Percentiles rank a stretch among this genome's conserved stretches.
Conservation (phyloP, 2,888 invertebrate species). For the Epistrophe eligans region DNA sequence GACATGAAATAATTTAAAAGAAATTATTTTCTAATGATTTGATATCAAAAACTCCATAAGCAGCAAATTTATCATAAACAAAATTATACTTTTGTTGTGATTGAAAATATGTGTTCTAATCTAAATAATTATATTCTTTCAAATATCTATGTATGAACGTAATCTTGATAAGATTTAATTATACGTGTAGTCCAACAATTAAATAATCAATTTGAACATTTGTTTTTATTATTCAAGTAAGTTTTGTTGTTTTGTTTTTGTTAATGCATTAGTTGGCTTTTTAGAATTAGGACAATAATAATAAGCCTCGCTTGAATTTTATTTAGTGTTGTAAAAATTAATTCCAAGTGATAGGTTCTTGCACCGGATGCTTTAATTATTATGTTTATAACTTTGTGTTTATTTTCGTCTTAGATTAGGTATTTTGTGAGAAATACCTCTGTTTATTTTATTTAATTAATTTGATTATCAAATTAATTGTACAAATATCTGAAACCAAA, state of each 20-base stretch:
- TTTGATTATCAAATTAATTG: too few species aligned
- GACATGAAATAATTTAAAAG: conserved; percentile 4
- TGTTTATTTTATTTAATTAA: too few species aligned
- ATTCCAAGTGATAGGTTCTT: not conserved
- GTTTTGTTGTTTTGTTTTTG: not conserved
- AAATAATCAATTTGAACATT: conserved; percentile 10
- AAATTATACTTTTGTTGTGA: not conserved
- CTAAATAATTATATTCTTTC: conserved; percentile 3
- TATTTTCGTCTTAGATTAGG: too few species aligned
- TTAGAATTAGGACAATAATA: not conserved
- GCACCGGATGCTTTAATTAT: too few species aligned
- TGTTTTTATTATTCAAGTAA: not conserved
- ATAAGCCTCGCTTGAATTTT: not conserved
- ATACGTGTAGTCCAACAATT: not conserved
- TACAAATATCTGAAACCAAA: too few species aligned
- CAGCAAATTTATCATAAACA: not conserved
- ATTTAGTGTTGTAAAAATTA: not conserved
- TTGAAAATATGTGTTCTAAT: not conserved
- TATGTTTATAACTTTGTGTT: too few species aligned
- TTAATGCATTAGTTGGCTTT: not conserved
- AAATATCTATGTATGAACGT: too few species aligned
- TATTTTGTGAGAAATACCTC: too few species aligned
- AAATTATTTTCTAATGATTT: not conserved
- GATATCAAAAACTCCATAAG: conserved; percentile 1
- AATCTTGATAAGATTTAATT: conserved; percentile 16